These are phyloP conservation scores for Aplidium turbinatum DNA, from an alignment of 23 tunicate genomes.

Conservation along the genomic window DNA sequence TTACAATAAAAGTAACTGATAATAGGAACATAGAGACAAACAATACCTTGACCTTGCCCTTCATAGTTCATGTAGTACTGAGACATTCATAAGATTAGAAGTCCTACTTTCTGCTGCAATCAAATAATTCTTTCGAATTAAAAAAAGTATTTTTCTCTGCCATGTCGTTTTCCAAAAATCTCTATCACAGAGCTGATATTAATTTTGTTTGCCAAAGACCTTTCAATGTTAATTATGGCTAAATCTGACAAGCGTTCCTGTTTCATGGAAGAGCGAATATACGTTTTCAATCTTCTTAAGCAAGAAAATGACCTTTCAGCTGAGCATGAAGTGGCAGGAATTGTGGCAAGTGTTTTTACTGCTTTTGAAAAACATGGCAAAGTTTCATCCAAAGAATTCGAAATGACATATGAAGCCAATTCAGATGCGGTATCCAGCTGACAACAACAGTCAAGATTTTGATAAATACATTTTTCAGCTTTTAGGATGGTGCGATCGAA, in stretches of 20 bases:
- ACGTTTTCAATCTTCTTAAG: conserved; percentile 33
- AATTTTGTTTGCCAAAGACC: neutral
- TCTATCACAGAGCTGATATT: conserved; percentile 8
- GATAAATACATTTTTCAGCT: neutral
- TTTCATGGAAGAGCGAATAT: conserved; percentile 16
- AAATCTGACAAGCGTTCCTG: conserved; percentile 15
- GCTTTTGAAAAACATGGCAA: conserved; percentile 26
- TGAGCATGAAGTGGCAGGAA: conserved; percentile 25
- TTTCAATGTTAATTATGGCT: conserved; percentile 20
- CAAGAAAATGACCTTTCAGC: conserved; percentile 34
- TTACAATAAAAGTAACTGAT: too few relatives aligned
- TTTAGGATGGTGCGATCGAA: neutral
- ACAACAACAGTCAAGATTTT: conserved; percentile 9
- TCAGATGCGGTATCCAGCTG: neutral
- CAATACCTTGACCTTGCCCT: too few relatives aligned
- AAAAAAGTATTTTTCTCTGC: conserved; percentile 16
- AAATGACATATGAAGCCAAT: conserved; percentile 4
- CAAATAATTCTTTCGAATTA: too few relatives aligned
- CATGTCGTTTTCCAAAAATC: conserved; percentile 19
- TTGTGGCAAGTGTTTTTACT: conserved; percentile 10
- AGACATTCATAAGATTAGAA: too few relatives aligned
- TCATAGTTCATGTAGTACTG: too few relatives aligned
- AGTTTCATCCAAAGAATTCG: neutral
- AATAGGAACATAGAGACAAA: too few relatives aligned
- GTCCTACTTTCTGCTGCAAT: too few relatives aligned